phyloP scores from a whole-genome alignment of 2,888 invertebrate genomes.

The Phrixothrix hirtus region DNA sequence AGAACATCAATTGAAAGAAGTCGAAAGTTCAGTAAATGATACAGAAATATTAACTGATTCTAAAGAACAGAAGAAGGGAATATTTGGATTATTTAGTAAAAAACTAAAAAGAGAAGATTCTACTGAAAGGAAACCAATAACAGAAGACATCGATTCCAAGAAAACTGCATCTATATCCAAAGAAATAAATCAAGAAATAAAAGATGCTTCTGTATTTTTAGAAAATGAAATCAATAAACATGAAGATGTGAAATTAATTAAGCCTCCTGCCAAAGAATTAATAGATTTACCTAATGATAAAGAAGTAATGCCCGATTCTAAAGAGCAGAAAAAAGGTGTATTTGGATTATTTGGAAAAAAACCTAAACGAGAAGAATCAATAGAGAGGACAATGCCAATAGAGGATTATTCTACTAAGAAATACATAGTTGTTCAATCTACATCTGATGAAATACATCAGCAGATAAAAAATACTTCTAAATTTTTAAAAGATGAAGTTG shows the following conservation, averaged over 20 bases:
- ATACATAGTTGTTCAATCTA: background rate
- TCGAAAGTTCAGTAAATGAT: too few relatives aligned
- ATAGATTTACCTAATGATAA: background rate
- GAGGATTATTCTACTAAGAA: too few relatives aligned
- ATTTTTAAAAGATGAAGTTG: conserved; percentile 37
- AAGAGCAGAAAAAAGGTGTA: conserved; percentile 27
- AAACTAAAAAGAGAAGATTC: conserved; percentile 30
- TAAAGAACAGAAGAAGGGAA: conserved; percentile 35
- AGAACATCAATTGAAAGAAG: too few relatives aligned
- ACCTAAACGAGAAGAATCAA: conserved; percentile 24
- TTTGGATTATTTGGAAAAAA: conserved; percentile 37
- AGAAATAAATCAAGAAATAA: too few relatives aligned
- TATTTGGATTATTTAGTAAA: conserved; percentile 37
- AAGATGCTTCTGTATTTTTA: background rate
- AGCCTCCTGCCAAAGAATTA: background rate
- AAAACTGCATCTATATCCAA: too few relatives aligned
- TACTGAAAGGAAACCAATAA: conserved; percentile 31
- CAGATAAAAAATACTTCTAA: conserved; percentile 32
- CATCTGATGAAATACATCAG: conserved; percentile 1
- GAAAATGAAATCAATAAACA: background rate
- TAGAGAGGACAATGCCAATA: conserved; percentile 5
- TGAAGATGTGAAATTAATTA: conserved; percentile 5
- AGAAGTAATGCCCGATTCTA: background rate
- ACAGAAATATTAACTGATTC: too few relatives aligned
- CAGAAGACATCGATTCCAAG: too few relatives aligned